phyloP scores from a whole-genome alignment of 2,888 invertebrate species.

The Drosophila trichaetosa region DNA sequence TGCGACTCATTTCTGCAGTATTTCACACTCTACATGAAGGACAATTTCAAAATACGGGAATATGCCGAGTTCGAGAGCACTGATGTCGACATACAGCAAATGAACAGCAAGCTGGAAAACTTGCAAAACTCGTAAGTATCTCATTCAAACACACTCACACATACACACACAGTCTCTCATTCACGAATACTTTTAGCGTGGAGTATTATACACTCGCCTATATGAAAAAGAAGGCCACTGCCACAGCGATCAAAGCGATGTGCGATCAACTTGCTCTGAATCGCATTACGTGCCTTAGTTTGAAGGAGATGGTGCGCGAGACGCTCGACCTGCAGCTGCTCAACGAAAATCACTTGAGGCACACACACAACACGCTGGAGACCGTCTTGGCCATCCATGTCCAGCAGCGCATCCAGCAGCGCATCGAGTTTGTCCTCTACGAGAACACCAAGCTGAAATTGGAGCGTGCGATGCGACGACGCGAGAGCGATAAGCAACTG shows the following conservation, averaged over 20 bases:
- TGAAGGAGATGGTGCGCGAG: constrained; percentile 80
- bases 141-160: background rate
- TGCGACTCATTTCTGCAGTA: constrained; percentile 83
- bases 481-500: constrained; percentile 75
- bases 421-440: constrained; percentile 80
- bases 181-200: constrained; percentile 54
- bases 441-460: constrained; percentile 83
- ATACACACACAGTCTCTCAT: background rate
- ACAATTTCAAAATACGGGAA: constrained; percentile 84
- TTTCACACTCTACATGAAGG: constrained; percentile 81
- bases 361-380: constrained; percentile 69
- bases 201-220: constrained; percentile 71
- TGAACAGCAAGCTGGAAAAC: constrained; percentile 62
- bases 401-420: constrained; percentile 77
- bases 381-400: constrained; percentile 72
- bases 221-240: constrained; percentile 78
- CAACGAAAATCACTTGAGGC: constrained; percentile 76
- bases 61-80: constrained; percentile 66
- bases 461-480: constrained; percentile 75
- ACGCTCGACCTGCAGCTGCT: constrained; percentile 74
- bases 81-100: constrained; percentile 60
- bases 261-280: constrained; percentile 74
- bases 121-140: constrained; percentile 74
- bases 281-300: constrained; percentile 74
- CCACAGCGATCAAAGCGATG: constrained; percentile 70